Evolutionary conservation across 2,888 invertebrate genomes (phyloP), one percentile per base, ranked within the genome.

Genomic region (Cistogaster globosa): DNA sequence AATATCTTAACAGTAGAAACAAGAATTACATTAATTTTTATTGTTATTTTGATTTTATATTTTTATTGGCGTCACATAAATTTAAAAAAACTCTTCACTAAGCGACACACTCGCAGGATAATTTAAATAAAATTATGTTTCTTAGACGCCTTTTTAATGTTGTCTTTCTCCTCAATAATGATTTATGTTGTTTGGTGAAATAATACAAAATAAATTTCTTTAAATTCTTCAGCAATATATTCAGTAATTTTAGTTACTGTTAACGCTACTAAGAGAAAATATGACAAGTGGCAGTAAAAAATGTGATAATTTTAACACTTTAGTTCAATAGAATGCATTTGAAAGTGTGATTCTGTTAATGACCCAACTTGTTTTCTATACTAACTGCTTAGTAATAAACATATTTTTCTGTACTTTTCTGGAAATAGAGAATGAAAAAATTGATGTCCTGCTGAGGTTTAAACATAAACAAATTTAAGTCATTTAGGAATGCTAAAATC

Each of bases 31-130:
- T 20, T 55, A 78, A 62, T 71, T 76, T 80, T 71, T 79, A 69
- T 76, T 60, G 63, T 65, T 67, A 65, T 51, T 69, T 69, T 82
- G 18, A 63, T 60, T 75, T 68, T 58, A 65, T 75, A 32, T 48
- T 77, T 79, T 79, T 80, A 68, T 79, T 87, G 87, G 87, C 87
- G 88, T 88, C 88, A 86, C 86, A 88, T 88, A 88, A 88, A 88
- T 88, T 74, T 84, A 4, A 67, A 79, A n/a, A 76, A 65, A 58
- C 51, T 67, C 69, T 48, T 57, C 67, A 68, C 53, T 51, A 57
- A 53, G 58, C 63, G 69, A 42, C 71, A 60, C 83, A 72, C 78
- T 72, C 55, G 67, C 60, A 84, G 68, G 68, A 71, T 57, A 20
- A 26, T 77, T 53, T 71, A 22, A 18, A 76, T 63, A 68, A 80